Base-by-base conservation (phyloP, 2,113 vertebrate genomes). In the Pterocles gutturalis region DNA sequence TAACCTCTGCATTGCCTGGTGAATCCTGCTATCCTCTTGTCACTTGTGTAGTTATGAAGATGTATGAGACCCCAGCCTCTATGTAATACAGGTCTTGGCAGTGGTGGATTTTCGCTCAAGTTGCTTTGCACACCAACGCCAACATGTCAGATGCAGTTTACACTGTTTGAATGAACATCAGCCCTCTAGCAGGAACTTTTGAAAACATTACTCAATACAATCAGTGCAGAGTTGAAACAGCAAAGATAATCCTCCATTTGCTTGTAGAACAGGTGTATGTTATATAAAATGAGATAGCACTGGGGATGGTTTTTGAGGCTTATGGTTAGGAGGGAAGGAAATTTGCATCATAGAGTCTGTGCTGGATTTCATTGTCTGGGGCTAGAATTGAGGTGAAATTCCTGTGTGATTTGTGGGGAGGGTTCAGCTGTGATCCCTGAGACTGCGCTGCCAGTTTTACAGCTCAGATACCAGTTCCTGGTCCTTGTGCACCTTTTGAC, bases 141-240 rank as follows among this genome's bases (percentile, higher is more conserved):
- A 62, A 55, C 87, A 84, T 95, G 97, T 98, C 97, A 98, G 94
- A 95, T 96, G 96, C 87, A 94, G 93, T 98, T 98, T 96, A 97
- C 79, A 3, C 79, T 93, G 93, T 97, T 90, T 96, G 93, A 96
- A 88, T 95, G 97, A 97, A 67, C 97, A 97, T 88, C 91, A 92
- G 69, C 96, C 96, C 96, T 96, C 93, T 60, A 96, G 97, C 97
- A 97, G 95, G 75, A 80, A 61, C 73, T 96, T 95, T 58, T 88
- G 49, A 90, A 86, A 96, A 91, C 82, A 38, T 90, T 96, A 85
- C 95, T 97, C 89, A 70, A 54, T 96, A 82, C 88, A 96, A 96
- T 77, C 65, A 75, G 64, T 0, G 4, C 49, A 22, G 75, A 61
- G 58, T 67, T 91, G 93, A 87, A 60, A 55, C 84, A 86, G 78